A percentile compares a stretch with the other conserved stretches of the same genome.
phyloP scores from a whole-genome alignment of 2,113 vertebrate genomes.

The Phaethon lepturus region DNA sequence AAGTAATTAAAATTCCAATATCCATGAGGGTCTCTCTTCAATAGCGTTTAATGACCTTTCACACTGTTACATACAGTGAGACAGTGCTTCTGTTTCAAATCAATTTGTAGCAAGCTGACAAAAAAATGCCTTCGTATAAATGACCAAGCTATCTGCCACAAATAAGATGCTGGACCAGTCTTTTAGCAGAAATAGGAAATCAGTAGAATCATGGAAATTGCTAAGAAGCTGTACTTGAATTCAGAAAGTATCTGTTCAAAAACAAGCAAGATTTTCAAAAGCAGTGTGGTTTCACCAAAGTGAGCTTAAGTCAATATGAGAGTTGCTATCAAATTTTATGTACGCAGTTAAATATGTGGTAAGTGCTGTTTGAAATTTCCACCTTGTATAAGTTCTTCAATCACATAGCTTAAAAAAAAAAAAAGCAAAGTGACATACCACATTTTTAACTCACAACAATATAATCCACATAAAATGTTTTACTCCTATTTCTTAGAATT shows the following conservation, averaged over 20 bases:
- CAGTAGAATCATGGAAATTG: neutral
- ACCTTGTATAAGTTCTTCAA: neutral
- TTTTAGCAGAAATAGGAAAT: neutral
- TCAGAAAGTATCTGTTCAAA: neutral
- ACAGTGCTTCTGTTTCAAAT: neutral
- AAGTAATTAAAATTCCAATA: neutral
- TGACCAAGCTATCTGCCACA: neutral
- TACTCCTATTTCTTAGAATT: neutral
- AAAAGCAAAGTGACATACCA: neutral
- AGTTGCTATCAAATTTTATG: neutral
- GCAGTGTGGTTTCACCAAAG: neutral
- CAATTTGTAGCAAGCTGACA: neutral
- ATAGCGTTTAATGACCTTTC: neutral
- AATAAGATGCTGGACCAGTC: neutral
- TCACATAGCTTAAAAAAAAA: neutral
- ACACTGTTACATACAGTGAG: neutral
- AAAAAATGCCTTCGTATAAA: neutral
- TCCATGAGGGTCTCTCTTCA: neutral
- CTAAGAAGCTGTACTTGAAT: neutral
- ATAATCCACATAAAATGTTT: neutral
- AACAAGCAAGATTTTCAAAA: neutral
- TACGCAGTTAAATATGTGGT: neutral
- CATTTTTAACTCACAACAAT: neutral
- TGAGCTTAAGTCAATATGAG: neutral
- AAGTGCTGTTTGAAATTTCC: slow-evolving; percentile 13